These are phyloP conservation scores for Andrena trimmerana DNA, from an alignment of 2,888 invertebrate genomes.

Conservation along the genomic window DNA sequence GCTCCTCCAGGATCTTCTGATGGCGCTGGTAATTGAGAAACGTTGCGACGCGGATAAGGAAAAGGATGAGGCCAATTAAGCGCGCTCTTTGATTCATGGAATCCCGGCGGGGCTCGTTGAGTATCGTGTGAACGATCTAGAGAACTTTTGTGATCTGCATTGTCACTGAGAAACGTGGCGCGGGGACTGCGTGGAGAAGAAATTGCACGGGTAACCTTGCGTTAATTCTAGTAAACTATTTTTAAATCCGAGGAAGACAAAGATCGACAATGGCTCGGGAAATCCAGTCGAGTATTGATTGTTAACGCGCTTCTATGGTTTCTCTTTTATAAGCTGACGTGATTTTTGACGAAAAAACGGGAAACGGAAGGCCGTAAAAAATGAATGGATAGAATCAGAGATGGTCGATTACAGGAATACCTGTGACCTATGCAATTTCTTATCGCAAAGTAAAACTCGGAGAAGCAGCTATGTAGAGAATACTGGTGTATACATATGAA, in stretches of 20 bases:
- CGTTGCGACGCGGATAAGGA: conserved; percentile 45
- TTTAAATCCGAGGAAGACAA: background rate
- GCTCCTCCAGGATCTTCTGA: conserved; percentile 78
- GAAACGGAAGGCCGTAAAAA: background rate
- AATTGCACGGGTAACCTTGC: background rate
- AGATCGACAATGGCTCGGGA: background rate
- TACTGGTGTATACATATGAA: background rate
- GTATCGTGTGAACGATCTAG: conserved; percentile 55
- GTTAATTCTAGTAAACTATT: background rate
- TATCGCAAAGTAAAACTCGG: background rate
- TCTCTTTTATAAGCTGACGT: background rate
- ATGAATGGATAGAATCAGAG: background rate
- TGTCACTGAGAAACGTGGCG: background rate
- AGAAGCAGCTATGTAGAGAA: background rate
- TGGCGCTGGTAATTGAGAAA: conserved; percentile 64
- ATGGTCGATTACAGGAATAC: conserved; percentile 12
- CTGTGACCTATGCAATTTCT: background rate
- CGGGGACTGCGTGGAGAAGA: background rate
- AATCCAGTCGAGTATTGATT: background rate
- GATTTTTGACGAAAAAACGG: conserved; percentile 5
- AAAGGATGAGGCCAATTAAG: conserved; percentile 58
- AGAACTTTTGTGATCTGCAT: background rate
- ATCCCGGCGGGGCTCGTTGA: background rate
- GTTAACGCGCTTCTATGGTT: background rate
- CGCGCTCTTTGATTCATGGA: conserved; percentile 19